Base-by-base conservation (phyloP, 1,140 invertebrate species). In the Drosophila virilis region DNA sequence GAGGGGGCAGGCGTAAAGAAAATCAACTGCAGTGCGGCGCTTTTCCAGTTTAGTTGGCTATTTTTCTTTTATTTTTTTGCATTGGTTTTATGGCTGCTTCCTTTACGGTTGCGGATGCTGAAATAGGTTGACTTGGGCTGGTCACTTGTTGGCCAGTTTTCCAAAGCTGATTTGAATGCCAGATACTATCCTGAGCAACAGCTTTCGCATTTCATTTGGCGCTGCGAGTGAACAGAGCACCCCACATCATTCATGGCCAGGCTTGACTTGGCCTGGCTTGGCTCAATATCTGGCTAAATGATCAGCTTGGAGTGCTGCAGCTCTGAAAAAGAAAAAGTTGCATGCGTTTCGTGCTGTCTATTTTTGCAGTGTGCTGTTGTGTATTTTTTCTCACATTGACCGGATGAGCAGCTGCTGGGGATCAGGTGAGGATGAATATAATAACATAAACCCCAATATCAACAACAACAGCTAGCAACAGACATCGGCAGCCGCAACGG, bases 401-500 rank as follows among this genome's bases (percentile, higher is more conserved):
- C 84, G 84, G 85, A 89, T 89, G 85, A 89, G 85, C 85, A 89
- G 85, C 85, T 90, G 84, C 85, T 89, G 85, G 78, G 80, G 85
- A 89, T 89, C 85, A 89, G 85, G 85, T 90, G 85, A 89, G 85
- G 85, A 89, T 90, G 85, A 89, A 89, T 89, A 89, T 89, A 88
- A 88, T 88, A 86, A 86, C 82, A 86, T 86, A 88, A 88, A 83
- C 84, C 84, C 84, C 83, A 88, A 89, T 89, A 86, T 86, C 83
- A 86, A 86, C 82, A 54, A 32, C 51, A 17, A 8, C 60, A 55
- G 38, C 51, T 38, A 38, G 9, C 48, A 51, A 33, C 77, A 66
- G 17, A 69, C 62, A 60, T 22, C 51, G 55, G 62, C 62, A 64
- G 69, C 59, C 64, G 67, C 78, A 65, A 71, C 72, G 59, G 74